Evolutionary conservation across 1,140 invertebrate genomes (phyloP).

Genomic region (Oscheius sp.): DNA sequence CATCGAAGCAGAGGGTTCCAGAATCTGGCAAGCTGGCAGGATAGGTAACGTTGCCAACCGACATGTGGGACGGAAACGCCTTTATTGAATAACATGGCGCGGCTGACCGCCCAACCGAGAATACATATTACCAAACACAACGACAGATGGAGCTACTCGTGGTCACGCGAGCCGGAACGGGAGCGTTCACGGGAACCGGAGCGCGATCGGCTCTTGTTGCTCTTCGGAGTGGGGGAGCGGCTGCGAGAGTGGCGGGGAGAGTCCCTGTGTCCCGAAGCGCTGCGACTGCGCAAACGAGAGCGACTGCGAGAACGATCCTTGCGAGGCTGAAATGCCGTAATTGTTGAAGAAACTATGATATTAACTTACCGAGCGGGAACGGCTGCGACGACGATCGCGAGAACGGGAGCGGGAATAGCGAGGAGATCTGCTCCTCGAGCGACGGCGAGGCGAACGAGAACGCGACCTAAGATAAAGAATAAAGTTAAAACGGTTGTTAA

Average conservation of each 20-base stretch:
- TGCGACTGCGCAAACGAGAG: neutral
- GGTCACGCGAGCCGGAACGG: conserved; percentile 79
- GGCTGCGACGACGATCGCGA: conserved; percentile 90
- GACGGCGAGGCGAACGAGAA: conserved; percentile 22
- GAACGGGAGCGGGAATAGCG: conserved; percentile 85
- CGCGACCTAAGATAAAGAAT: conserved; percentile 29
- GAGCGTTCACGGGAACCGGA: conserved; percentile 59
- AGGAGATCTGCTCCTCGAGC: conserved; percentile 71
- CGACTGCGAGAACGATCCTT: neutral
- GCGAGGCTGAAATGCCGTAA: neutral
- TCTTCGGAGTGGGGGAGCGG: neutral
- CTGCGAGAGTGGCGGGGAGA: too few relatives aligned
- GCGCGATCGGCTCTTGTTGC: too few relatives aligned
- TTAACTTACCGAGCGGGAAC: conserved; percentile 78
- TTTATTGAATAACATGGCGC: neutral
- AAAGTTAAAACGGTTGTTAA: conserved; percentile 4
- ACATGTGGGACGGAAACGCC: conserved; percentile 63
- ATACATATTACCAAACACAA: neutral
- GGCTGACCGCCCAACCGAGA: neutral
- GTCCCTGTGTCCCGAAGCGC: neutral
- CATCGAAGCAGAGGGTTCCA: conserved; percentile 94
- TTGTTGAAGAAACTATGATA: neutral
- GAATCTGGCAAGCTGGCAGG: conserved; percentile 66
- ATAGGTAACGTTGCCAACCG: conserved; percentile 78
- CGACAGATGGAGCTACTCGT: neutral